phyloP scores from a whole-genome alignment of 64 coral and sea anemone genomes.

The Platygyra sinensis region DNA sequence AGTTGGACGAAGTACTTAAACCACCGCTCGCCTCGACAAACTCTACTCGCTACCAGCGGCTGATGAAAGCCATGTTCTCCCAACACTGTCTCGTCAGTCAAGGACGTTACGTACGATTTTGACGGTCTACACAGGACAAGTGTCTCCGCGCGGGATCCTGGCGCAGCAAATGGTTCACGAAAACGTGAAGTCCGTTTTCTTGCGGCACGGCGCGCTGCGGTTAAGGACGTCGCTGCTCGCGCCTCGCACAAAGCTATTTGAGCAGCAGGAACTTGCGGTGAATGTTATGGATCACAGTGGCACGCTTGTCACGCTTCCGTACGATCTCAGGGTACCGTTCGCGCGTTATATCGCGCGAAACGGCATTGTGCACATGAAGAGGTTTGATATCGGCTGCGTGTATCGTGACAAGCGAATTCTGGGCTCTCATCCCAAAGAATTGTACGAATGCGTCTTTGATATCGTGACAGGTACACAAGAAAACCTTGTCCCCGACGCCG shows the following conservation, averaged over 20 bases:
- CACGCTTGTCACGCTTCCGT: conserved; percentile 76
- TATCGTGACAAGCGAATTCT: conserved; percentile 87
- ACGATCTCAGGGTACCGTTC: conserved; percentile 86
- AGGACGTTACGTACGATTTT: conserved; percentile 89
- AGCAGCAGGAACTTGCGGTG: conserved; percentile 73
- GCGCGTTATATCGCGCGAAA: conserved; percentile 83
- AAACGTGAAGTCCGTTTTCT: conserved; percentile 66
- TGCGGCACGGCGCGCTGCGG: conserved; percentile 73
- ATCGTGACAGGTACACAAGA: conserved; percentile 79
- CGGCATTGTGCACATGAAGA: conserved; percentile 66
- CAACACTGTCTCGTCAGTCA: conserved; percentile 65
- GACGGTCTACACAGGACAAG: conserved; percentile 48
- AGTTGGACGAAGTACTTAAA: conserved; percentile 80
- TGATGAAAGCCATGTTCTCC: conserved; percentile 80
- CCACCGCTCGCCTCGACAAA: conserved; percentile 57
- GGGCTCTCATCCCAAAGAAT: conserved; percentile 80
- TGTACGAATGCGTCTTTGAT: conserved; percentile 91
- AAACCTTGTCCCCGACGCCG: conserved; percentile 88
- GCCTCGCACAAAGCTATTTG: conserved; percentile 71
- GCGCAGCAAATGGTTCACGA: conserved; percentile 82
- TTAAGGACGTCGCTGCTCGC: conserved; percentile 72
- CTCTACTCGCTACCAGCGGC: conserved; percentile 85
- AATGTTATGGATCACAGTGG: conserved; percentile 90
- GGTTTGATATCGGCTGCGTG: conserved; percentile 85
- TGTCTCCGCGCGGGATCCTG: conserved; percentile 35